Conservation (phyloP, 1,140 invertebrate species). For the Lineus longissimus region DNA sequence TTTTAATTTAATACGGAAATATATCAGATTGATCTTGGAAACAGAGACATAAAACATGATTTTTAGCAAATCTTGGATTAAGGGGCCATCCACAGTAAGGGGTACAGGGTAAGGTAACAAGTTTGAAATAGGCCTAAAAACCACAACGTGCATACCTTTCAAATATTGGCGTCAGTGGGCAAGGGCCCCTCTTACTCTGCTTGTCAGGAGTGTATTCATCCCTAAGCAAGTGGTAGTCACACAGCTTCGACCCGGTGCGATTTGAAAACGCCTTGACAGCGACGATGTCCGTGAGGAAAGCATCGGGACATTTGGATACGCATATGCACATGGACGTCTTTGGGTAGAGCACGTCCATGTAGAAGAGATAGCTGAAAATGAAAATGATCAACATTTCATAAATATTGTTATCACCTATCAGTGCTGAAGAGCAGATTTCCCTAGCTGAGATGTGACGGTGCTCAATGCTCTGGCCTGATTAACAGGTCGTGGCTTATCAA, state of each 20-base stretch:
- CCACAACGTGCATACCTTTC: slow-evolving; percentile 52
- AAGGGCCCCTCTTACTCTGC: slow-evolving; percentile 30
- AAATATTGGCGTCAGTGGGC: slow-evolving; percentile 27
- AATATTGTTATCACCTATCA: too few species aligned
- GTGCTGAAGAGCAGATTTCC: too few species aligned
- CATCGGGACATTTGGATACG: slow-evolving; percentile 79
- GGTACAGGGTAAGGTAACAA: too few species aligned
- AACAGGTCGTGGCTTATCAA: too few species aligned
- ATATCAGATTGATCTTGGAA: too few species aligned
- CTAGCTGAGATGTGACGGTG: too few species aligned
- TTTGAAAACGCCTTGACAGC: slow-evolving; percentile 74
- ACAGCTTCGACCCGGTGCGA: slow-evolving; percentile 70
- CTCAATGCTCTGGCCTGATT: too few species aligned
- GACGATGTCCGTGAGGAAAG: slow-evolving; percentile 60
- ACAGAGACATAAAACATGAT: too few species aligned
- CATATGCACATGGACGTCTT: slow-evolving; percentile 79
- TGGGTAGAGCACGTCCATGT: slow-evolving; percentile 74
- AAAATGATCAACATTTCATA: slow-evolving; percentile 9
- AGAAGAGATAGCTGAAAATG: slow-evolving; percentile 70
- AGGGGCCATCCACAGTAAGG: too few species aligned
- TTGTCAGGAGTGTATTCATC: slow-evolving; percentile 29
- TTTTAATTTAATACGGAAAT: too few species aligned
- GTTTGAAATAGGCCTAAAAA: too few species aligned
- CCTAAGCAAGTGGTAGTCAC: slow-evolving; percentile 51
- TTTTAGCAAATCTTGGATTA: too few species aligned